Conservation (phyloP, 1,140 invertebrate species). For the Microvelia longipes region DNA sequence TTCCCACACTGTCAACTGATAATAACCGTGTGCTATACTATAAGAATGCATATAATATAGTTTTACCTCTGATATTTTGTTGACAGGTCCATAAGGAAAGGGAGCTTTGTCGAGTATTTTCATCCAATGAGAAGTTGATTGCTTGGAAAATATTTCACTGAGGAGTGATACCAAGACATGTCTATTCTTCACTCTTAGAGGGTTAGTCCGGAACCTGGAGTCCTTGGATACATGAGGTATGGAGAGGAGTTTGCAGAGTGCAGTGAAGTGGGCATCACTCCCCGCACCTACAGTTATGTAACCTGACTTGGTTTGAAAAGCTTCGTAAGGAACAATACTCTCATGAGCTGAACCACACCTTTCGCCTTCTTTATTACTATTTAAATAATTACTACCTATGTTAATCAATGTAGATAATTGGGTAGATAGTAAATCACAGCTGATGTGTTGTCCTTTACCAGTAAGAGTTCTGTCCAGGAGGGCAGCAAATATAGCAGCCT, state of each 20-base stretch:
- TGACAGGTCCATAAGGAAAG: conserved; percentile 82
- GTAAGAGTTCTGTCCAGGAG: conserved; percentile 60
- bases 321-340: conserved; percentile 88
- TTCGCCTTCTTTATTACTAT: conserved; percentile 57
- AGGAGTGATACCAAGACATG: conserved; percentile 48
- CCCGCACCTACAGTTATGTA: conserved; percentile 73
- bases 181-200: conserved; percentile 57
- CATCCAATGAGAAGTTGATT: conserved; percentile 64
- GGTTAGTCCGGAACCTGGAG: conserved; percentile 54
- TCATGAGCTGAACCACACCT: conserved; percentile 82
- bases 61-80: conserved; percentile 61
- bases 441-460: conserved; percentile 76
- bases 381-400: conserved; percentile 79
- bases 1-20: no score
- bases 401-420: conserved; percentile 80
- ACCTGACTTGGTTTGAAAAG: conserved; percentile 64
- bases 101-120: conserved; percentile 49
- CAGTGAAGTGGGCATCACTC: conserved; percentile 58
- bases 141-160: conserved; percentile 40
- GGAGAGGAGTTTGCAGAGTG: conserved; percentile 47
- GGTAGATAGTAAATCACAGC: conserved; percentile 84
- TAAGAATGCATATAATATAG: no score
- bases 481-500: conserved; percentile 89
- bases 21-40: no score
- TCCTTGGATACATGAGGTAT: conserved; percentile 43